Conservation (phyloP, 2,113 vertebrate genomes). For the Pagrus major region DNA sequence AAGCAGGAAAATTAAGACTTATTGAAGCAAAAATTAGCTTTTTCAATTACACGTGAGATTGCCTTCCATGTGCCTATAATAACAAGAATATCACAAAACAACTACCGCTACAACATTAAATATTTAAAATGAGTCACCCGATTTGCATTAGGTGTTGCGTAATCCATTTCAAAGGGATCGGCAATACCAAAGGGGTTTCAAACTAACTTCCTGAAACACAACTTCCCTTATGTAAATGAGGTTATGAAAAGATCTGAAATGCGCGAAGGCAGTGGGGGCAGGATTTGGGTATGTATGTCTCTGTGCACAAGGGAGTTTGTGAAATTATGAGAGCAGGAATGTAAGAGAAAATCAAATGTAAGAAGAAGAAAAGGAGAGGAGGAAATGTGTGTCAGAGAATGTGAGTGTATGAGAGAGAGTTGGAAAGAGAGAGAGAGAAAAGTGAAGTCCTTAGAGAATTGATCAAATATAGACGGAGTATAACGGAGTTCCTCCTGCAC, state of each 20-base stretch:
- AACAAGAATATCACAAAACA: conserved; percentile 15
- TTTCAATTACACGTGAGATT: conserved; percentile 12
- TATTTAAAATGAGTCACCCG: conserved; percentile 57
- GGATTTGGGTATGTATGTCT: conserved; percentile 54
- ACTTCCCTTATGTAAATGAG: conserved; percentile 69
- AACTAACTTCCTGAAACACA: conserved; percentile 68
- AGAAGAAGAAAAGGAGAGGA: conserved; percentile 37
- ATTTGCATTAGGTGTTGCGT: conserved; percentile 64
- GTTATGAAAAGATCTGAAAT: conserved; percentile 66
- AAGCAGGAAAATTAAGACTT: neutral
- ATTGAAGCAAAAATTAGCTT: neutral
- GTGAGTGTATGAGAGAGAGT: conserved; percentile 7
- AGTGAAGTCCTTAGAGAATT: conserved; percentile 52
- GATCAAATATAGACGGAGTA: conserved; percentile 69
- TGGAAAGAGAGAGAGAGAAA: conserved; percentile 26
- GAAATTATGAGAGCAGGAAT: conserved; percentile 60
- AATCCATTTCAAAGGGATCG: conserved; percentile 61
- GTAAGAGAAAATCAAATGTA: conserved; percentile 61
- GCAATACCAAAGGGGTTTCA: conserved; percentile 59
- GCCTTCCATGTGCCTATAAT: conserved; percentile 8
- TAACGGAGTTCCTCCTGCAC: conserved; percentile 48
- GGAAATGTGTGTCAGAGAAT: conserved; percentile 44
- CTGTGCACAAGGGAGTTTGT: conserved; percentile 51
- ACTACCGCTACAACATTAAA: conserved; percentile 21
- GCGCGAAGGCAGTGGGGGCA: conserved; percentile 36